Evolutionary conservation across 2,888 invertebrate species (phyloP).

Genomic region (Clusia tigrina): DNA sequence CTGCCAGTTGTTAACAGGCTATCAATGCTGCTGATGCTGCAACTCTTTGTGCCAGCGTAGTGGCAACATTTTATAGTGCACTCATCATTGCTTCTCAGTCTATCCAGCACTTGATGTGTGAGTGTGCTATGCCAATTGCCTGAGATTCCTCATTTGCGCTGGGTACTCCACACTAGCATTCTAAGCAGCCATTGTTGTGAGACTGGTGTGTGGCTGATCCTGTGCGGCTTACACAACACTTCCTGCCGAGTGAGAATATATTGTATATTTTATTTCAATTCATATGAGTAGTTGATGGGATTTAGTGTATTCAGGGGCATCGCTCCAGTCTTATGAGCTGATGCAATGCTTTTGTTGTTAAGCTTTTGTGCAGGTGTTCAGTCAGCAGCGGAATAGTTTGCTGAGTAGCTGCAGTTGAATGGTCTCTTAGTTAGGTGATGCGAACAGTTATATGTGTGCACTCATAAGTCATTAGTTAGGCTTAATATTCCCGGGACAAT

Average conservation of each 20-base stretch:
- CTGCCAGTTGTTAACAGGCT: not conserved
- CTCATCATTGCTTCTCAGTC: not conserved
- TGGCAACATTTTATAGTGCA: not conserved
- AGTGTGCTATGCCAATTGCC: not conserved
- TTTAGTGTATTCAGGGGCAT: not conserved
- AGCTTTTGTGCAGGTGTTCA: too few relatives aligned
- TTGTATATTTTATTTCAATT: too few relatives aligned
- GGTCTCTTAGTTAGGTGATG: too few relatives aligned
- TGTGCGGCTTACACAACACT: not conserved
- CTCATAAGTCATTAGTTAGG: too few relatives aligned
- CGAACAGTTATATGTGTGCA: too few relatives aligned
- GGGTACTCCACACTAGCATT: not conserved
- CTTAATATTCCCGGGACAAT: too few relatives aligned
- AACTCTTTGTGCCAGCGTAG: not conserved
- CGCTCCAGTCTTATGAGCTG: too few relatives aligned
- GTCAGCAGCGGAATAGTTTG: too few relatives aligned
- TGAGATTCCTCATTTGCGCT: not conserved
- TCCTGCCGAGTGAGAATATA: too few relatives aligned
- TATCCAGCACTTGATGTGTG: not conserved
- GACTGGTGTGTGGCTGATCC: not conserved
- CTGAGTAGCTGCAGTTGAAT: too few relatives aligned
- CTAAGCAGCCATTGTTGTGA: not conserved
- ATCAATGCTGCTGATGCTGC: not conserved
- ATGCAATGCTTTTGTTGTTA: too few relatives aligned
- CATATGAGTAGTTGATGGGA: not conserved